Evolutionary conservation across 2,888 invertebrate genomes (phyloP).

Genomic region (Rotaria macrura): DNA sequence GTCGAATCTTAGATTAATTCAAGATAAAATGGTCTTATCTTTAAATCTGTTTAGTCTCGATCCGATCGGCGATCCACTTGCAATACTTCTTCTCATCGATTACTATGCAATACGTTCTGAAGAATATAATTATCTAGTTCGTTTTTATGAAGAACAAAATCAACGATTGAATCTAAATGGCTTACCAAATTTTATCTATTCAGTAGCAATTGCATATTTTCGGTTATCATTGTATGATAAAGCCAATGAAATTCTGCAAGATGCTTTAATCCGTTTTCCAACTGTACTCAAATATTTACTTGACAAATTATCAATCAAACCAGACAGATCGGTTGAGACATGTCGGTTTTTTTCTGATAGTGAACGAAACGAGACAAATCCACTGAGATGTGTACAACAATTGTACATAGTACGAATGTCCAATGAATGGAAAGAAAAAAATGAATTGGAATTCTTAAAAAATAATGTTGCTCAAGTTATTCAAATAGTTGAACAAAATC

Average conservation of each 20-base stretch:
- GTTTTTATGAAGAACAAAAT: constrained; percentile 52
- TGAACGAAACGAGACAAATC: constrained; percentile 38
- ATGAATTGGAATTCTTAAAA: constrained; percentile 66
- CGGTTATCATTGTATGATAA: constrained; percentile 46
- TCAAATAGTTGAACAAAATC: constrained; percentile 18
- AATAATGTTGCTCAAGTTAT: constrained; percentile 56
- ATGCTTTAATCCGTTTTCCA: constrained; percentile 71
- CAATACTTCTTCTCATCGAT: constrained; percentile 62
- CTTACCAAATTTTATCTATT: constrained; percentile 76
- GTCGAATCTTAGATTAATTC: neutral
- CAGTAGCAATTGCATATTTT: constrained; percentile 65
- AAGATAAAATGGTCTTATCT: neutral
- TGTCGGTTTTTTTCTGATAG: constrained; percentile 25
- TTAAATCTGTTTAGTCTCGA: constrained; percentile 41
- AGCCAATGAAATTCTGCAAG: constrained; percentile 55
- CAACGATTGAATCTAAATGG: constrained; percentile 61
- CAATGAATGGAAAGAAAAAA: constrained; percentile 68
- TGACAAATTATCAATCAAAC: constrained; percentile 65
- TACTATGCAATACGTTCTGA: constrained; percentile 66
- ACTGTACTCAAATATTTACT: constrained; percentile 62
- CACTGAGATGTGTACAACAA: constrained; percentile 61
- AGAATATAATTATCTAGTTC: constrained; percentile 63
- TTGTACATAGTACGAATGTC: constrained; percentile 65
- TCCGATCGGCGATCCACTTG: constrained; percentile 46
- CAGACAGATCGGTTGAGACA: constrained; percentile 53